Evolutionary conservation across 2,797 vertebrate genomes (phyloP), one percentile per base, ranked within the genome.

Genomic region (Urophycis tenuis): DNA sequence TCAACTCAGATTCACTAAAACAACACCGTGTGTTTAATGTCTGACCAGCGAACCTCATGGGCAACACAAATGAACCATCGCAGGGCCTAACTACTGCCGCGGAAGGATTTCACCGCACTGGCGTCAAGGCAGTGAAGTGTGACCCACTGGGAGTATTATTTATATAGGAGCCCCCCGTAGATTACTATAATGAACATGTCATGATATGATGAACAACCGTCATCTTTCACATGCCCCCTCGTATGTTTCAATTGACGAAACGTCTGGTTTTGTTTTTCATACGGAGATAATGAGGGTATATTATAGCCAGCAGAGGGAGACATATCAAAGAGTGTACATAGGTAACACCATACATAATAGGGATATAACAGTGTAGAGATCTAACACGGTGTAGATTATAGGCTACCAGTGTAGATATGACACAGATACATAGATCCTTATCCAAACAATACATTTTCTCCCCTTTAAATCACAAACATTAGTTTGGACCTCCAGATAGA

Each of bases 91-190:
- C 80, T 82, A 8, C 5, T 78, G 64, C 60, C 36, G 91, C 91
- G 93, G 91, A 93, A 85, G 89, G 77, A 29, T 80, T 80, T 83
- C 73, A 74, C 78, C 79, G 81, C 81, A 78, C 79, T 81, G 73
- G 69, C 69, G 30, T 71, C 69, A 32, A 30, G 67, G 25, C 14
- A 32, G 14, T 15, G 31, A 70, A 71, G 69, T 71, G 78, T 69
- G 73, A 49, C 45, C 70, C 53, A 32, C 64, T 41, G 36, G 67
- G 49, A 36, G 17, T 60, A n/a, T 60, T n/a, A 60, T 25, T 8
- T 60, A 19, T 60, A n/a, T n/a, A 60, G 7, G 5, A 60, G 25
- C 1, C 53, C 19, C 53, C 53, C 53, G 45, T 53, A 53, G 45
- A 53, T 53, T 53, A 22, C 45, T 53, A 19, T 19, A 19, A 53